A percentile compares a stretch with the other conserved stretches of the same genome.
phyloP scores from a whole-genome alignment of 2,888 invertebrate species.

The Zootermopsis nevadensis region DNA sequence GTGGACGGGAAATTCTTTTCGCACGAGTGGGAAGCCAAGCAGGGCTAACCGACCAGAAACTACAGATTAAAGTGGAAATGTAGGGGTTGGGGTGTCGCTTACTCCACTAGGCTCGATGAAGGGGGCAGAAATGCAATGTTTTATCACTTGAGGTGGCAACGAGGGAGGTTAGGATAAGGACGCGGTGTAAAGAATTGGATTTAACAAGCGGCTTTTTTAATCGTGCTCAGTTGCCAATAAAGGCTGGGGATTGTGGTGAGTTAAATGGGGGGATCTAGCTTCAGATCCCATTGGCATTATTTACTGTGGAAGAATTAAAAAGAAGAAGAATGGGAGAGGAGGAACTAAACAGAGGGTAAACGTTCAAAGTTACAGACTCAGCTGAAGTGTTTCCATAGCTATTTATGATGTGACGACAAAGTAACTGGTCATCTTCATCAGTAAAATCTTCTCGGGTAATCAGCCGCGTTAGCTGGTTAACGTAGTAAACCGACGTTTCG shows the following conservation, averaged over 20 bases:
- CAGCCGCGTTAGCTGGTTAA: no score
- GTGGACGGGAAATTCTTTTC: conserved; percentile 27
- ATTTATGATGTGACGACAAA: no score
- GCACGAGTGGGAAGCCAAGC: conserved; percentile 33
- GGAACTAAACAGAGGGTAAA: no score
- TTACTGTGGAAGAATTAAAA: background rate
- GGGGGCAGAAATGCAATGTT: conserved; percentile 23
- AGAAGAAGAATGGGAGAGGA: no score
- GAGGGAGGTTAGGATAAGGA: conserved; percentile 11
- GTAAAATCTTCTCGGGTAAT: no score
- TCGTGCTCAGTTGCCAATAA: background rate
- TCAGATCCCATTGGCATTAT: background rate
- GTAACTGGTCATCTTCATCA: no score
- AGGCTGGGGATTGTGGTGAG: background rate
- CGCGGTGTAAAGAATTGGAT: conserved; percentile 19
- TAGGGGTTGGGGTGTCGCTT: background rate
- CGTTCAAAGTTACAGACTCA: no score
- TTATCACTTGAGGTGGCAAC: conserved; percentile 24
- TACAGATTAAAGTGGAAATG: conserved; percentile 32
- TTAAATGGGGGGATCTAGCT: background rate
- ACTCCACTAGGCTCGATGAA: conserved; percentile 19
- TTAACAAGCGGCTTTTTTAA: background rate
- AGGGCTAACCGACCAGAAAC: conserved; percentile 34
- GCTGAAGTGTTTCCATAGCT: no score
- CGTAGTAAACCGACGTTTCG: no score